These are phyloP conservation scores for Oreochromis tanganicae DNA, from an alignment of 2,113 vertebrate species.

Conservation along the genomic window DNA sequence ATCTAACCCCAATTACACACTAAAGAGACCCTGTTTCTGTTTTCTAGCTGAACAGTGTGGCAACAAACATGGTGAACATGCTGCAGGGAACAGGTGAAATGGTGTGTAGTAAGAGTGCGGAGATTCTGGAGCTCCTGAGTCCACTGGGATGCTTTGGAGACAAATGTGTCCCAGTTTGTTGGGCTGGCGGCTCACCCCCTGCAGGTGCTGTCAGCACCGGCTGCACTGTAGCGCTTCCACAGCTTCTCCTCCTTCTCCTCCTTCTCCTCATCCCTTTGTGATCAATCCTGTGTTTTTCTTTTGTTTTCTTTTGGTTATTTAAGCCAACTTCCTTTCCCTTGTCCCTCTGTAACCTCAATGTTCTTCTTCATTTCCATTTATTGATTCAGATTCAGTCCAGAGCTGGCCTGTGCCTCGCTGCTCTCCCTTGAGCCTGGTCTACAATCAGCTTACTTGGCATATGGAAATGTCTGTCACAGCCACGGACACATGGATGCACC, in stretches of 20 bases:
- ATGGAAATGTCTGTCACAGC: not conserved
- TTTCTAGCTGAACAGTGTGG: not conserved
- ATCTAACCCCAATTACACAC: not conserved
- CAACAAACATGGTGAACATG: not conserved
- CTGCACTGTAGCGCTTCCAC: slow-evolving; percentile 41
- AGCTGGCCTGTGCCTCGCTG: not conserved
- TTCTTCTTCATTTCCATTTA: slow-evolving; percentile 16
- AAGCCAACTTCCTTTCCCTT: not conserved
- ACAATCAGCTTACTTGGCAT: not conserved
- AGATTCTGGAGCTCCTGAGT: not conserved
- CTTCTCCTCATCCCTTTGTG: not conserved
- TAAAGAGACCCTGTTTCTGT: not conserved
- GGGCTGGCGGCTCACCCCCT: not conserved
- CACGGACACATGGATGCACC: not conserved
- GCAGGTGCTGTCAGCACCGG: slow-evolving; percentile 48
- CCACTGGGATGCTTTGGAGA: not conserved
- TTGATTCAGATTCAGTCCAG: not conserved
- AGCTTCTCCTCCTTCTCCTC: not conserved
- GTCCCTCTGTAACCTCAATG: not conserved
- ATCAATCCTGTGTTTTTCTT: not conserved
- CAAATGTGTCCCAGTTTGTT: slow-evolving; percentile 43
- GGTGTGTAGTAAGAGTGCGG: not conserved
- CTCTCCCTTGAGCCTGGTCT: not conserved
- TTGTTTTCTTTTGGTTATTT: not conserved
- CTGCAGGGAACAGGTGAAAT: not conserved